phyloP scores from a whole-genome alignment of 2,113 vertebrate species.

The Thunnus maccoyii region DNA sequence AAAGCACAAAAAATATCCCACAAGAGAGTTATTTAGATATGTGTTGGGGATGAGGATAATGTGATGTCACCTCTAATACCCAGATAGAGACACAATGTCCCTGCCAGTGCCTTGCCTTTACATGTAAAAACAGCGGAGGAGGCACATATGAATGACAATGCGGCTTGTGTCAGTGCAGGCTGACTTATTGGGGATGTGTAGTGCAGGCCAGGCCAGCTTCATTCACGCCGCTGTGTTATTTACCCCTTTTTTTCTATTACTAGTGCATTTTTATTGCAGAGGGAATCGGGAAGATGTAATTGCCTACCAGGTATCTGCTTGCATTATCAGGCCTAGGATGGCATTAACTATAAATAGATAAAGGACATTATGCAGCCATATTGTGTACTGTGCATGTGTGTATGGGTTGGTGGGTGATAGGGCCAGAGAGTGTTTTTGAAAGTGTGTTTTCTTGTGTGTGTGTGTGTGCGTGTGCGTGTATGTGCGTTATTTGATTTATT shows the following conservation, averaged over 20 bases:
- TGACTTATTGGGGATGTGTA: constrained; percentile 73
- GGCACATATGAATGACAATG: constrained; percentile 81
- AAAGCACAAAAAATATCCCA: constrained; percentile 47
- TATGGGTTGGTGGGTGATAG: constrained; percentile 48
- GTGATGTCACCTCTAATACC: constrained; percentile 72
- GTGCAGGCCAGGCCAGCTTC: constrained; percentile 58
- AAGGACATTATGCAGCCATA: constrained; percentile 83
- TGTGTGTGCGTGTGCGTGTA: constrained; percentile 24
- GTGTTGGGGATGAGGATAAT: constrained; percentile 63
- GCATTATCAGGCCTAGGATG: constrained; percentile 80
- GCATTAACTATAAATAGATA: constrained; percentile 86
- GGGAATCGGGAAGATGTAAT: constrained; percentile 80
- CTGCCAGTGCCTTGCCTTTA: constrained; percentile 58
- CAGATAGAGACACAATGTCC: constrained; percentile 73
- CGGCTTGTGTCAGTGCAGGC: constrained; percentile 59
- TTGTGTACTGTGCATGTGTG: constrained; percentile 60
- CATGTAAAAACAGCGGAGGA: constrained; percentile 66
- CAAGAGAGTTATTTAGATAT: constrained; percentile 72
- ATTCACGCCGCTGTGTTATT: constrained; percentile 70
- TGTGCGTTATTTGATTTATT: constrained; percentile 76
- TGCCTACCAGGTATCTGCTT: constrained; percentile 82
- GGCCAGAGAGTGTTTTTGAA: constrained; percentile 51
- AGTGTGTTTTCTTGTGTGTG: constrained; percentile 50
- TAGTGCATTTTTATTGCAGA: constrained; percentile 77
- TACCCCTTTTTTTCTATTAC: constrained; percentile 79